A percentile compares a stretch with the other conserved stretches of the same genome.
Conservation (phyloP, 2,888 invertebrate species). For the Steinernema carpocapsae region DNA sequence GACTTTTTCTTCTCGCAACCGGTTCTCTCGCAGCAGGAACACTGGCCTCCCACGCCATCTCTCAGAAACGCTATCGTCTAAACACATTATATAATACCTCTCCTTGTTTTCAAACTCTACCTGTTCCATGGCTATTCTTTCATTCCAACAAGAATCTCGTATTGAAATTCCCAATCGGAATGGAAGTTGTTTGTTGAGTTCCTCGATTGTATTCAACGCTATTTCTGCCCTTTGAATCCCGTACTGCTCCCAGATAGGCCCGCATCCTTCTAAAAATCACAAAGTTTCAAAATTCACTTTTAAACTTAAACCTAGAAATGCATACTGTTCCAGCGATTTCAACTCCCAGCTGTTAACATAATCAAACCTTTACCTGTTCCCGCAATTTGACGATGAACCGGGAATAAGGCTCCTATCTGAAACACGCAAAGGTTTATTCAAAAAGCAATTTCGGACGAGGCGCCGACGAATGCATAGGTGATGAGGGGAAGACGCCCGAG, state of each 20-base stretch:
- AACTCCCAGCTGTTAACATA: conserved; percentile 80
- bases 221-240: conserved; percentile 77
- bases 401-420: conserved; percentile 68
- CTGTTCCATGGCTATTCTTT: conserved; percentile 79
- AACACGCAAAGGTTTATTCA: conserved; percentile 31
- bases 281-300: no score
- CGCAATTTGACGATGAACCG: conserved; percentile 67
- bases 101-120: conserved; percentile 23
- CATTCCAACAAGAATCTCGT: conserved; percentile 81
- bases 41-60: conserved; percentile 66
- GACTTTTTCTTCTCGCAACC: conserved; percentile 64
- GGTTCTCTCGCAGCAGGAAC: conserved; percentile 67
- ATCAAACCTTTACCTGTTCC: conserved; percentile 49
- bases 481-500: conserved; percentile 21
- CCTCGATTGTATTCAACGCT: conserved; percentile 73
- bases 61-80: conserved; percentile 67
- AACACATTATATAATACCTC: not conserved
- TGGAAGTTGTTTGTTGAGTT: conserved; percentile 75
- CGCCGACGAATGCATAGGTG: not conserved
- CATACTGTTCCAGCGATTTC: no score
- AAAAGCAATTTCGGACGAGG: conserved; percentile 6
- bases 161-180: conserved; percentile 74
- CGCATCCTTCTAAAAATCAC: conserved; percentile 73
- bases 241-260: conserved; percentile 75
- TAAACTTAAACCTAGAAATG: no score